A percentile compares a stretch with the other conserved stretches of the same genome.
Evolutionary conservation across 2,113 vertebrate genomes (phyloP).

Genomic region (Oryzias woworae): DNA sequence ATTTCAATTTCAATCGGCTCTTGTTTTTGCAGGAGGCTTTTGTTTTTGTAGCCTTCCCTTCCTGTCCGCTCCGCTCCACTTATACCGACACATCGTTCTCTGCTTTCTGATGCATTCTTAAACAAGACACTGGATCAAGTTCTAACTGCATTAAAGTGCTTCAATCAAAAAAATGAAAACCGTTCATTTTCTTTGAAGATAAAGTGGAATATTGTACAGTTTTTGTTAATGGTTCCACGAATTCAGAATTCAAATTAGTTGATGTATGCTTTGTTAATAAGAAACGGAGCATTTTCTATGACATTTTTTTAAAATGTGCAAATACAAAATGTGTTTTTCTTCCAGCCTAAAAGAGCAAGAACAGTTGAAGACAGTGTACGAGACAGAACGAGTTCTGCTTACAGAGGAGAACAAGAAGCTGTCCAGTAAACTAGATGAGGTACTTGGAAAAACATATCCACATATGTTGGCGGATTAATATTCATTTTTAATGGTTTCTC

Average conservation of each 20-base stretch:
- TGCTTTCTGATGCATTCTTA: conserved; percentile 38
- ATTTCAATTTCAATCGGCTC: conserved; percentile 35
- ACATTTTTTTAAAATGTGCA: neutral
- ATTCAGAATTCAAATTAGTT: too few species aligned
- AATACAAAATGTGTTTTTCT: conserved; percentile 18
- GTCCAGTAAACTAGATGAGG: conserved; percentile 89
- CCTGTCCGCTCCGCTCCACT: neutral
- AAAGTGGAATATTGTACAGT: too few species aligned
- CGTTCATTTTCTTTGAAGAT: too few species aligned
- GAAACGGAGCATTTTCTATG: too few species aligned
- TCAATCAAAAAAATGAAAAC: conserved; percentile 22
- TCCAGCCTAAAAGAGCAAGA: conserved; percentile 92
- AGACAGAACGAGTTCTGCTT: conserved; percentile 87
- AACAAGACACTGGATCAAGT: conserved; percentile 42
- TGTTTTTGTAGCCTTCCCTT: conserved; percentile 46
- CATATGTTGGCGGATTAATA: too few species aligned
- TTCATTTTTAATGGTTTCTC: too few species aligned
- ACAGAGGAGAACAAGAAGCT: conserved; percentile 94
- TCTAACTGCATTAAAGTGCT: conserved; percentile 50
- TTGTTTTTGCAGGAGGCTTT: conserved; percentile 36
- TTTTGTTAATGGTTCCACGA: too few species aligned
- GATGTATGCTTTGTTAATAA: too few species aligned
- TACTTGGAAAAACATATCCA: conserved; percentile 43
- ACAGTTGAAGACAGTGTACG: conserved; percentile 91
- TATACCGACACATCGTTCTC: conserved; percentile 22